Percentiles rank a stretch among this genome's conserved stretches.
These are phyloP conservation scores for Xiphydria camelus DNA, from an alignment of 2,888 invertebrate genomes.

Conservation along the genomic window DNA sequence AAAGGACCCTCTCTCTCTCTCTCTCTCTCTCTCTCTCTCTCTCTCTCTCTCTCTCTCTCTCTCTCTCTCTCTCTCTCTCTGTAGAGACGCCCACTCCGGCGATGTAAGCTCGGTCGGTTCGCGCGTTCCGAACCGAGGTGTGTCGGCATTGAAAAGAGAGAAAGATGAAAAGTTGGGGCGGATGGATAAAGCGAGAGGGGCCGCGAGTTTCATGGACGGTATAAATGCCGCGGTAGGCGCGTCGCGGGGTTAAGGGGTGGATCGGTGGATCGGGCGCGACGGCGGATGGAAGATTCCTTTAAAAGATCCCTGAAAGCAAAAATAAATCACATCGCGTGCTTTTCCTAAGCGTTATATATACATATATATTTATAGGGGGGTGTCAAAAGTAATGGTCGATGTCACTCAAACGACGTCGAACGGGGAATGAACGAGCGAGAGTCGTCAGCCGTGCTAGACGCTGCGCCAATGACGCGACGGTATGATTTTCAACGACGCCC, in stretches of 20 bases:
- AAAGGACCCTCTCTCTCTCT: too few species aligned
- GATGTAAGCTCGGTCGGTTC: too few species aligned
- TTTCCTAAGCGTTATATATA: constrained; percentile 6
- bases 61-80: constrained; percentile 1
- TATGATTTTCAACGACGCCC: too few species aligned
- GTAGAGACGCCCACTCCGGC: too few species aligned
- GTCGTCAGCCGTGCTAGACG: constrained; percentile 5
- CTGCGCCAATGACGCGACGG: not conserved
- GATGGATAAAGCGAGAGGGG: too few species aligned
- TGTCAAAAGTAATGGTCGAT: constrained; percentile 42
- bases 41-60: not conserved
- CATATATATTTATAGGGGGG: constrained; percentile 20
- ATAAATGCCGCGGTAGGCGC: too few species aligned
- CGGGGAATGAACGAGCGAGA: not conserved
- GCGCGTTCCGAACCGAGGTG: too few species aligned
- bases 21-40: not conserved
- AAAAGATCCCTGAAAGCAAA: constrained; percentile 32
- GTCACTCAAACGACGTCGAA: constrained; percentile 21
- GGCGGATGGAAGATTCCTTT: constrained; percentile 22
- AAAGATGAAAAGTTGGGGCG: too few species aligned
- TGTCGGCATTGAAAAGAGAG: too few species aligned
- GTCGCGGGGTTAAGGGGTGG: too few species aligned
- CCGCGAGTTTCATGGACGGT: too few species aligned
- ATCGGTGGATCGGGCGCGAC: not conserved
- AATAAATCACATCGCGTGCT: constrained; percentile 37